Evolutionary conservation across 2,888 invertebrate genomes (phyloP).

Genomic region (Monopis laevigella): DNA sequence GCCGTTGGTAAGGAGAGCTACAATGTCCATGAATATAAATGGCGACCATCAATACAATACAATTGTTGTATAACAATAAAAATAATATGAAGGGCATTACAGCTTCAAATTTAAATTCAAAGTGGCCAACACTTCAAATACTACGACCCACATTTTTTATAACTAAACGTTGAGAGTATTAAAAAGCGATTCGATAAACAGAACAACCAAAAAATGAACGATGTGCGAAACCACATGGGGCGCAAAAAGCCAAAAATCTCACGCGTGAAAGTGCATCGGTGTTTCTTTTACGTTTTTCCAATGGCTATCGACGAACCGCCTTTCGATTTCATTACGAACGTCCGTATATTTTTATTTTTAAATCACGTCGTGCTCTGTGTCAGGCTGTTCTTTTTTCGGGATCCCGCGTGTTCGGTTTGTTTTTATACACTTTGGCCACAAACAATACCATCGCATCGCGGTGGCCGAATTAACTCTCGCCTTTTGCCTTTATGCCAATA

Average conservation of each 20-base stretch:
- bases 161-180: too few species aligned
- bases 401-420: conserved; percentile 39
- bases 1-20: too few species aligned
- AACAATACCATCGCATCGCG: conserved; percentile 62
- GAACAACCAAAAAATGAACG: conserved; percentile 3
- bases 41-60: too few species aligned
- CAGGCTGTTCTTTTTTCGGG: conserved; percentile 43
- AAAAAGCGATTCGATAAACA: conserved; percentile 7
- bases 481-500: conserved; percentile 62
- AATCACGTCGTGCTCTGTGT: conserved; percentile 58
- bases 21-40: too few species aligned
- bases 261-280: conserved; percentile 57
- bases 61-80: too few species aligned
- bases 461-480: conserved; percentile 61
- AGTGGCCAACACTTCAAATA: too few species aligned
- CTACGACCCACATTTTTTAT: too few species aligned
- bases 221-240: conserved; percentile 6
- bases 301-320: conserved; percentile 65
- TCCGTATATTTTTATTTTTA: conserved; percentile 63
- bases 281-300: conserved; percentile 62
- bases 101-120: too few species aligned
- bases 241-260: conserved; percentile 51
- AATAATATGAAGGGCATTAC: too few species aligned
- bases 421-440: conserved; percentile 59
- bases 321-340: conserved; percentile 68